A percentile compares a stretch with the other conserved stretches of the same genome.
Evolutionary conservation across 2,113 vertebrate genomes (phyloP).

Genomic region (Macquaria australasica): DNA sequence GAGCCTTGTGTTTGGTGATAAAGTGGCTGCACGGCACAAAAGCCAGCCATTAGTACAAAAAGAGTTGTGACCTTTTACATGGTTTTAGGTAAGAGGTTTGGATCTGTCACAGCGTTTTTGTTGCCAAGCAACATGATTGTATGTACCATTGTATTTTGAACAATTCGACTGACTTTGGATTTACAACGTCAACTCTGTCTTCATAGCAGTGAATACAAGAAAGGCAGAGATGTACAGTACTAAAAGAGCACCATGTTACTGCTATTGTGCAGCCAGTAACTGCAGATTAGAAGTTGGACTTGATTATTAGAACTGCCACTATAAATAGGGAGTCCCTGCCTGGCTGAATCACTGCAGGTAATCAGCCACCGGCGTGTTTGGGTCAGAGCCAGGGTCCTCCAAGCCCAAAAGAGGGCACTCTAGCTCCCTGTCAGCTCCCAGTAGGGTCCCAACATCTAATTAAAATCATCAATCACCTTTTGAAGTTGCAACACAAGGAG

Average conservation of each 20-base stretch:
- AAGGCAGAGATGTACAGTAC: neutral
- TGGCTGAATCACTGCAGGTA: slow-evolving; percentile 26
- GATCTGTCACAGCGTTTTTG: neutral
- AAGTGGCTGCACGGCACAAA: neutral
- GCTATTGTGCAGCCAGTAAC: neutral
- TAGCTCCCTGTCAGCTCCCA: slow-evolving; percentile 33
- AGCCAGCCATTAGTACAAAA: neutral
- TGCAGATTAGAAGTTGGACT: slow-evolving; percentile 2
- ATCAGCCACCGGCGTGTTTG: slow-evolving; percentile 32
- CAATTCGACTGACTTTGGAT: slow-evolving; percentile 7
- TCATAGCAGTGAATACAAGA: neutral
- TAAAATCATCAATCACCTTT: slow-evolving; percentile 66
- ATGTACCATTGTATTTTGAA: neutral
- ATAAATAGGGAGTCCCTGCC: slow-evolving; percentile 12
- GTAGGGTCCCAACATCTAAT: slow-evolving; percentile 45
- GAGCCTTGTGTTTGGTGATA: neutral
- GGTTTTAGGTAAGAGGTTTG: slow-evolving; percentile 6
- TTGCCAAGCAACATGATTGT: slow-evolving; percentile 33
- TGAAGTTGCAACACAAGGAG: slow-evolving; percentile 37
- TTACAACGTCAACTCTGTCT: neutral
- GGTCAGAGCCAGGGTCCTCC: slow-evolving; percentile 33
- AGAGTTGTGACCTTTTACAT: slow-evolving; percentile 18
- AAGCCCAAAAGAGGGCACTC: slow-evolving; percentile 48
- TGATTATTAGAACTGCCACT: slow-evolving; percentile 7
- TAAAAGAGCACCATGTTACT: neutral